phyloP scores from a whole-genome alignment of 2,113 vertebrate genomes.

The Anas platyrhynchos region DNA sequence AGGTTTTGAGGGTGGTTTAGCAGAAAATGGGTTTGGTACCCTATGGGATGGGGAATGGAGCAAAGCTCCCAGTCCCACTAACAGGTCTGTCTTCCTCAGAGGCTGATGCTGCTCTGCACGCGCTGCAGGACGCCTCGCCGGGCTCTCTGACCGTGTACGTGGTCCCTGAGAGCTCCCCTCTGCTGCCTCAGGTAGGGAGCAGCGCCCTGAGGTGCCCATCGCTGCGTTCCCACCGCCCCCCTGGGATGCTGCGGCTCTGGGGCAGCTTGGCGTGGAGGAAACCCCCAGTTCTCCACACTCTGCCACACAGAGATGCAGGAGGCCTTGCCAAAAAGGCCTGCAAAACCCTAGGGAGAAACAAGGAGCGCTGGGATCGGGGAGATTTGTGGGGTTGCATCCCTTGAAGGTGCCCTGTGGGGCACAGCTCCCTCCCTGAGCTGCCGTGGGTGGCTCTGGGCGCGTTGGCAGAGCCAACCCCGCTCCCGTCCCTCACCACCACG shows the following conservation, averaged over 20 bases:
- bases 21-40: fast-evolving
- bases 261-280: neutral
- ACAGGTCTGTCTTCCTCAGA: constrained; percentile 69
- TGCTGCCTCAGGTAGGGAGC: constrained; percentile 85
- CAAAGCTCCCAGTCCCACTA: neutral
- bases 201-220: neutral
- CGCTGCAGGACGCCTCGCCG: constrained; percentile 72
- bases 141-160: constrained; percentile 90
- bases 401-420: neutral
- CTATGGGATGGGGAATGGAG: neutral
- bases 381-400: neutral
- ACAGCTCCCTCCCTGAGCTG: no score
- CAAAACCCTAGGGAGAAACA: neutral
- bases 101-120: constrained; percentile 81
- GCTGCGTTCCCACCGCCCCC: fast-evolving
- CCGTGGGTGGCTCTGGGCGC: fast-evolving
- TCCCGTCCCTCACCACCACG: neutral
- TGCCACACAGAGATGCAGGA: no score
- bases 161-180: constrained; percentile 80
- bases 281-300: neutral
- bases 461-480: neutral
- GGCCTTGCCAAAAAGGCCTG: neutral
- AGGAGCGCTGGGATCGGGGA: neutral
- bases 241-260: neutral
- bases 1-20: neutral